Conservation (phyloP, 1,140 invertebrate genomes). For the Drosophila ironensis region DNA sequence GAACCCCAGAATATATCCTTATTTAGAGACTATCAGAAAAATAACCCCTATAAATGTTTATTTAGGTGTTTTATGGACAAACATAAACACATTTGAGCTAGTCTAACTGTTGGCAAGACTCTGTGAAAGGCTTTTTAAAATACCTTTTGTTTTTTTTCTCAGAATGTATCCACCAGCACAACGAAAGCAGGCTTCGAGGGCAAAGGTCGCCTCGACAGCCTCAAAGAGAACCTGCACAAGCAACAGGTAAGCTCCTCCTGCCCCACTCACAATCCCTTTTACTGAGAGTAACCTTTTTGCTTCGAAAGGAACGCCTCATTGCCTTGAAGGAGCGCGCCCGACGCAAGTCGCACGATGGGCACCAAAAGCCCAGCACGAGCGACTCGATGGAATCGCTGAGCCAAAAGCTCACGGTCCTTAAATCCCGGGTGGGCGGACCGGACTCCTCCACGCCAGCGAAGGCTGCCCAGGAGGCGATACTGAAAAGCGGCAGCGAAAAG, state of each 20-base stretch:
- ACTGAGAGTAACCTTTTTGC: too few relatives aligned
- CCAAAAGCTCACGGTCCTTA: slow-evolving; percentile 22
- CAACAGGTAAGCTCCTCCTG: slow-evolving; percentile 41
- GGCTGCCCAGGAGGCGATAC: slow-evolving; percentile 50
- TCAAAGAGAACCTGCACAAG: slow-evolving; percentile 60
- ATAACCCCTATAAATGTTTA: too few relatives aligned
- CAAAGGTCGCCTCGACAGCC: slow-evolving; percentile 54
- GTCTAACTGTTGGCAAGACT: too few relatives aligned
- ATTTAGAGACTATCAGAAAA: too few relatives aligned
- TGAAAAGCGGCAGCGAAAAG: slow-evolving; percentile 81
- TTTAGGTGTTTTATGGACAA: too few relatives aligned
- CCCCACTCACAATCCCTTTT: background rate
- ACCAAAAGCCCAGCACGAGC: slow-evolving; percentile 26
- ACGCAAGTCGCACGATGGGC: slow-evolving; percentile 32
- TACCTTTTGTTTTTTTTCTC: too few relatives aligned
- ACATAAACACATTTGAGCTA: too few relatives aligned
- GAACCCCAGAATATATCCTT: too few relatives aligned
- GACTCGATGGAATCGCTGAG: slow-evolving; percentile 59
- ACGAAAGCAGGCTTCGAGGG: slow-evolving; percentile 8
- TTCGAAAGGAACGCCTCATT: slow-evolving; percentile 44
- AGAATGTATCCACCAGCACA: slow-evolving; percentile 34
- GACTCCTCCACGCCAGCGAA: slow-evolving; percentile 40
- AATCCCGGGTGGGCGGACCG: background rate
- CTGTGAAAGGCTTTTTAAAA: too few relatives aligned
- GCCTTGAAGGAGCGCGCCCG: slow-evolving; percentile 60